These are phyloP conservation scores for Potorous gilbertii DNA, from an alignment of 2,797 vertebrate species.

Conservation along the genomic window DNA sequence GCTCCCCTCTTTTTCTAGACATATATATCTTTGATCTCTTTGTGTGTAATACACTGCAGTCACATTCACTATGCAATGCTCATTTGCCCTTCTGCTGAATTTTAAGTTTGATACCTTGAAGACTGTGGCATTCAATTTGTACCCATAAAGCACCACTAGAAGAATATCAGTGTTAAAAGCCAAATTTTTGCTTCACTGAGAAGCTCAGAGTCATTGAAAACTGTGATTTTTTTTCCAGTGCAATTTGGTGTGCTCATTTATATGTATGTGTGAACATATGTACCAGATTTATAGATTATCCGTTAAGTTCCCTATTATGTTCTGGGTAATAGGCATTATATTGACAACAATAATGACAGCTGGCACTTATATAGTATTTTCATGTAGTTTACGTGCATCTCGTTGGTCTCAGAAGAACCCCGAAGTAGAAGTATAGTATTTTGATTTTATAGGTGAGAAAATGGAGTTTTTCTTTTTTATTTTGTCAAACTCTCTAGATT, in stretches of 20 bases:
- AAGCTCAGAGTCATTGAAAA: not conserved
- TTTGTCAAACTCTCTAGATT: not conserved
- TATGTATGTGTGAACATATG: too few species aligned
- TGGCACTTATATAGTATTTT: not conserved
- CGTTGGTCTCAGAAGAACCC: not conserved
- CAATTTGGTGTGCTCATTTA: not conserved
- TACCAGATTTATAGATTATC: not conserved
- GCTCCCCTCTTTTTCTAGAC: not conserved
- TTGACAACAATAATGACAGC: not conserved
- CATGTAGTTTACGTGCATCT: not conserved
- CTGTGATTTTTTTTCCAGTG: not conserved
- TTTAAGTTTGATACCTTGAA: not conserved
- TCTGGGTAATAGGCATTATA: not conserved
- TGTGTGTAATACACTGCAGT: not conserved
- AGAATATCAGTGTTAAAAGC: not conserved
- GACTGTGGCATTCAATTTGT: not conserved
- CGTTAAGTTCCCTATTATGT: not conserved
- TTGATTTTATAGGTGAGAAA: not conserved
- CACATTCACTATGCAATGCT: not conserved
- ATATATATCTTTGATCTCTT: not conserved
- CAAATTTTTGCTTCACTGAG: not conserved
- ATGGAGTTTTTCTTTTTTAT: too few species aligned
- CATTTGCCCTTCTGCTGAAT: not conserved
- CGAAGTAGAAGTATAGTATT: not conserved
- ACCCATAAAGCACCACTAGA: not conserved